Percentiles rank a stretch among this genome's conserved stretches.
Evolutionary conservation across 2,113 vertebrate species (phyloP).

Genomic region (Pantherophis guttatus): DNA sequence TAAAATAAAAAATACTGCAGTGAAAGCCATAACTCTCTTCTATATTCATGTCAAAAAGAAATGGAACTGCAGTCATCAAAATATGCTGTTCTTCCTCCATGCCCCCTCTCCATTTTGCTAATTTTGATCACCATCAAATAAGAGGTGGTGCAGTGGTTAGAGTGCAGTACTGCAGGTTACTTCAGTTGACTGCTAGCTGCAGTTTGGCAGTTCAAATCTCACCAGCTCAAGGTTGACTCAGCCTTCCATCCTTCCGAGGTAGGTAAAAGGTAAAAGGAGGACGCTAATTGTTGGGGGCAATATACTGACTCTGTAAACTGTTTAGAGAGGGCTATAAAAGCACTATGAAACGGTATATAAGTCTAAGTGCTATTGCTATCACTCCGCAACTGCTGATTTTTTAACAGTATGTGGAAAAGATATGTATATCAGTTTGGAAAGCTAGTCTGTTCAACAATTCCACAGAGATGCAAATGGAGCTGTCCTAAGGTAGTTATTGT

Average conservation of each 20-base stretch:
- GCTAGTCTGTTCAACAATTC: neutral
- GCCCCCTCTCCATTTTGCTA: neutral
- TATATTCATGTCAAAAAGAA: neutral
- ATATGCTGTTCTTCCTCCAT: neutral
- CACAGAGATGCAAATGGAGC: neutral
- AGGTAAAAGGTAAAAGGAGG: no score
- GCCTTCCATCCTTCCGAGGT: no score
- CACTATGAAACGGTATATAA: no score
- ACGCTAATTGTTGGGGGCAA: no score
- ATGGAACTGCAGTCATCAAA: neutral
- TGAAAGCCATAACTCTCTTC: neutral
- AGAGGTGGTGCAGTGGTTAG: no score
- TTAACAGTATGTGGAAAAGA: neutral
- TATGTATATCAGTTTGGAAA: neutral
- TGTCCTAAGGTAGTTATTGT: neutral
- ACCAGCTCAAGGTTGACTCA: no score
- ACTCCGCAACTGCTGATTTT: neutral
- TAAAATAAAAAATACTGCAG: neutral
- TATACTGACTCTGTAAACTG: no score
- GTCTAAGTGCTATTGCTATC: neutral
- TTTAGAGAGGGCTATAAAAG: no score
- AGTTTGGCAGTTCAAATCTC: no score
- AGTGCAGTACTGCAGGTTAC: no score
- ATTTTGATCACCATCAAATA: neutral
- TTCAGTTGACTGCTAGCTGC: no score